Evolutionary conservation across 2,797 vertebrate species (phyloP).

Genomic region (Chanos chanos): DNA sequence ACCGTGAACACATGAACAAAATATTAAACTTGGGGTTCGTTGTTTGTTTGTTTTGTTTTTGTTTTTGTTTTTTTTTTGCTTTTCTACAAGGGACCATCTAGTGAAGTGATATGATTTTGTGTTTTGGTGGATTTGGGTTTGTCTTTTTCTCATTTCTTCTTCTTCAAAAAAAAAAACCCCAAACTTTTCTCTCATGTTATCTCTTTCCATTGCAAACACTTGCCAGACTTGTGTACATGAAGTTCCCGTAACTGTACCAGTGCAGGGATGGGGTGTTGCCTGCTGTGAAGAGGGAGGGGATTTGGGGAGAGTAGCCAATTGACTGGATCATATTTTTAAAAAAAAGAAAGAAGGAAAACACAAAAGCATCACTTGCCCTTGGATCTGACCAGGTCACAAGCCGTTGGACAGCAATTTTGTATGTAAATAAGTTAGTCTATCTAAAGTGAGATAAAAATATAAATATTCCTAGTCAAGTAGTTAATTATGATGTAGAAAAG

Average conservation of each 20-base stretch:
- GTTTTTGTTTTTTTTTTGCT: no score
- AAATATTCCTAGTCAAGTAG: conserved; percentile 80
- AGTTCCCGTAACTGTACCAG: no score
- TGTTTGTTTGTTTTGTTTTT: no score
- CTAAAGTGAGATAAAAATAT: conserved; percentile 63
- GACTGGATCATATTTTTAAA: conserved; percentile 22
- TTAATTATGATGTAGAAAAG: conserved; percentile 83
- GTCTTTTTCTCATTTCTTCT: conserved; percentile 39
- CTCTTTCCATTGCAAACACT: no score
- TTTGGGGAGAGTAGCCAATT: conserved; percentile 24
- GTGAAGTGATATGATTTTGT: conserved; percentile 44
- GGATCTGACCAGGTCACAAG: conserved; percentile 71
- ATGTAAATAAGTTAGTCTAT: conserved; percentile 80
- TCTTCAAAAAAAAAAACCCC: not conserved
- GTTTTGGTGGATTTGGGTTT: conserved; percentile 47
- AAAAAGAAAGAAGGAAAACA: conserved; percentile 40
- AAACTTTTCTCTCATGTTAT: not conserved
- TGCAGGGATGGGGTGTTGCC: no score
- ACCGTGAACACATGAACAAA: conserved; percentile 10
- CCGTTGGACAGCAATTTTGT: conserved; percentile 79
- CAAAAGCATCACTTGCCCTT: no score
- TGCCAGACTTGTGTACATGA: no score
- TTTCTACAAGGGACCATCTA: conserved; percentile 53
- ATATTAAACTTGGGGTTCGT: no score
- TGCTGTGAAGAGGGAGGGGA: conserved; percentile 24